Conservation (phyloP, 2,797 vertebrate genomes). For the Dryobates pubescens region DNA sequence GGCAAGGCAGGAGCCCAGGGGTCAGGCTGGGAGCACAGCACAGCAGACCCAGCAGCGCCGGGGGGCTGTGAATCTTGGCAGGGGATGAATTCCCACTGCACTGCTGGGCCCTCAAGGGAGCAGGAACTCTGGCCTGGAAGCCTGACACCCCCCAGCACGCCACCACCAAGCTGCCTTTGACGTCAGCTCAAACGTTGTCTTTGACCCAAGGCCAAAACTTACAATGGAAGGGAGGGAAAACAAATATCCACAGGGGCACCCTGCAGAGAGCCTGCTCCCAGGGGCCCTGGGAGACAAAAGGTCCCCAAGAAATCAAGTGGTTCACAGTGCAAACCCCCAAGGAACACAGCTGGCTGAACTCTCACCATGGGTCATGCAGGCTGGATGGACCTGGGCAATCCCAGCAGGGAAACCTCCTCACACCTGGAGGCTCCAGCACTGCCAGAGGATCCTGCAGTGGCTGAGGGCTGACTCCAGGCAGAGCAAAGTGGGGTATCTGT, state of each 20-base stretch:
- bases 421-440: not conserved
- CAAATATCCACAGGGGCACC: not conserved
- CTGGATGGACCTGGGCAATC: not conserved
- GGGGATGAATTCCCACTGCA: not conserved
- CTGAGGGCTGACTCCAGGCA: not conserved
- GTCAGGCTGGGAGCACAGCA: fast-evolving
- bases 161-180: not conserved
- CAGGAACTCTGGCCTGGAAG: not conserved
- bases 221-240: not conserved
- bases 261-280: not conserved
- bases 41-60: fast-evolving
- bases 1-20: not conserved
- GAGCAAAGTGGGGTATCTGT: not conserved
- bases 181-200: conserved; percentile 8
- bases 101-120: not conserved
- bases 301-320: not conserved
- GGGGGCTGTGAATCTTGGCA: not conserved
- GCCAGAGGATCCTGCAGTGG: not conserved
- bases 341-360: not conserved
- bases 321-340: not conserved
- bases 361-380: not conserved
- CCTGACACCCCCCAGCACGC: not conserved
- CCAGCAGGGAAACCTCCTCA: not conserved
- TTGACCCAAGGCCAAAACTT: conserved; percentile 16
- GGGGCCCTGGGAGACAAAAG: not conserved